Conservation (phyloP, 1,140 invertebrate genomes). For the Bombus confusus region DNA sequence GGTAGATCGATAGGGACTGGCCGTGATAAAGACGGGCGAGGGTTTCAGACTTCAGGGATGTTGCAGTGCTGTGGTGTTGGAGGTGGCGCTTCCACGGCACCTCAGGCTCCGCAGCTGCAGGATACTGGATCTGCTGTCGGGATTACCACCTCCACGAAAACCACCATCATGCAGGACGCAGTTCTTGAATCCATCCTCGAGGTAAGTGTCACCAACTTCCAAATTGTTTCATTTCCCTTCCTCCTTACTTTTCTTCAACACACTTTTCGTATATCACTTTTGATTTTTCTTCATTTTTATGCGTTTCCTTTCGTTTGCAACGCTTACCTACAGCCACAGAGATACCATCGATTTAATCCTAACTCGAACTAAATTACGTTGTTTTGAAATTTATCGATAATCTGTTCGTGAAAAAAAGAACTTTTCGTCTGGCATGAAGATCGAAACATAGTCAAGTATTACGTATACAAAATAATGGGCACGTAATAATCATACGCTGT, state of each 20-base stretch:
- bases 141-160: conserved; percentile 77
- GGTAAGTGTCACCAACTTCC: conserved; percentile 62
- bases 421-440: too few relatives aligned
- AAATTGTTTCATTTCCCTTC: neutral
- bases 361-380: too few relatives aligned
- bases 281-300: neutral
- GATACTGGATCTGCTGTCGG: conserved; percentile 78
- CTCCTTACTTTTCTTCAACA: fast-evolving
- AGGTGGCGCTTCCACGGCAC: conserved; percentile 82
- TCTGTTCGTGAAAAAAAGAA: too few relatives aligned
- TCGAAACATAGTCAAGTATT: conserved; percentile 15
- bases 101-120: conserved; percentile 79
- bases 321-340: too few relatives aligned
- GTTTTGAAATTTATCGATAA: too few relatives aligned
- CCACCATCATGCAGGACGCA: conserved; percentile 80
- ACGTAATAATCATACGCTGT: conserved; percentile 53
- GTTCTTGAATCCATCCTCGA: conserved; percentile 81
- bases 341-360: too few relatives aligned
- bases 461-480: conserved; percentile 53
- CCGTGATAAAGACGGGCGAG: conserved; percentile 69
- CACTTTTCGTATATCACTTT: neutral
- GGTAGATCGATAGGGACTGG: conserved; percentile 73
- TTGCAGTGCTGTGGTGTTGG: conserved; percentile 82
- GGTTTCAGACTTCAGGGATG: conserved; percentile 71
- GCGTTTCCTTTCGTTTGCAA: too few relatives aligned